Base-by-base conservation (phyloP, 1,140 invertebrate genomes). In the Drosophila pandora region DNA sequence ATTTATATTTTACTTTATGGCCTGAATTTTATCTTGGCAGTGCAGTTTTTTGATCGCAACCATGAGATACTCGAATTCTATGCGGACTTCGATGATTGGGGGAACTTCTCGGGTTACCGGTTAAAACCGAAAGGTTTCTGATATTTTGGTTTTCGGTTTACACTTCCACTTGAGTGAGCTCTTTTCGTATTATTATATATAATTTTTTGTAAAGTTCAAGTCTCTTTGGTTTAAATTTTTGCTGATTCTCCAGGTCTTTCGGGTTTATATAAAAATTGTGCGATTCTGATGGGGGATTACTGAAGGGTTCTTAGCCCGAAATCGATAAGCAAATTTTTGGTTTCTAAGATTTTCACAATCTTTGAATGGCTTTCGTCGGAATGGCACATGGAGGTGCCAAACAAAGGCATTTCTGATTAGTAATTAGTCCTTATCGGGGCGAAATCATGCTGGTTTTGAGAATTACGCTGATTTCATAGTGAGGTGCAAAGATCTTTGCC, bases 1-100 rank as follows among this genome's bases (percentile, higher is more conserved):
- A 32, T 32, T 9, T 32, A 13, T 10, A 37, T 25, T 13, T 28
- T n/a, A 12, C 22, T 37, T 32, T 43, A 52, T 76, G 73, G 63
- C 73, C 71, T 76, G 73, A 61, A 57, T 76, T 68, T 61, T 57
- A 68, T 76, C 63, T 76, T 75, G 71, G 52, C 73, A 68, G 22
- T 76, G 73, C 73, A 76, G 10, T 76, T 74, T 76, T 76, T 48
- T 21, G n/a, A 21, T 32, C 32, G 32, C 32, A 32, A 8, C 32
- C 32, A 32, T n/a, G 43, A 47, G 45, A 23, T 67, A 64, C 63
- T 67, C 47, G 32, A 59, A 54, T 47, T 75, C 63, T 68, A 60
- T 56, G 47, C 43, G 73, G 73, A 67, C 63, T 67, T 76, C 39
- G 63, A 41, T 55, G 47, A 55, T 74, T 9, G 48, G 53, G 12